Base-by-base conservation (phyloP, 2,797 vertebrate genomes). In the Hemitrygon akajei region DNA sequence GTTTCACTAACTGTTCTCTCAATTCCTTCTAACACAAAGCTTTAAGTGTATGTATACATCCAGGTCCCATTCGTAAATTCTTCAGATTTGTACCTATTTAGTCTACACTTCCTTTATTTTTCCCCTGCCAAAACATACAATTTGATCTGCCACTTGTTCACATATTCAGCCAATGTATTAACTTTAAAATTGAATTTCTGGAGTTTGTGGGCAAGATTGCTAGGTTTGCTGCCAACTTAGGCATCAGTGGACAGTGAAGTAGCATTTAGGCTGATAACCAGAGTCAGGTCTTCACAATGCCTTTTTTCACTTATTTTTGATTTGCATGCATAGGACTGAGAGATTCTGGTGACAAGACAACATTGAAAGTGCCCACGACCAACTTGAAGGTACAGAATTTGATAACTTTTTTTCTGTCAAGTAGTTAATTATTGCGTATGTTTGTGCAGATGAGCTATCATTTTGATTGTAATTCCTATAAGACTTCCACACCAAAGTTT, bases 321-420 rank as follows among this genome's bases (percentile, higher is more conserved):
- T 69, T 34, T 89, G 7, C n/a, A 37, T 66, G n/a, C n/a, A 22
- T 34, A 89, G 86, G 86, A 89, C 63, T 89, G 86, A 69, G 30
- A 66, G 16, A n/a, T 34, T 25, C n/a, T 89, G 86, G 86, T 89
- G 60, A 69, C 63, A 1, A 89, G 86, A 66, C 63, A 20, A 89
- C 60, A 66, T 18, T 66, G 56, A 89, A 69, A 34, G 60, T 69
- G n/a, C 86, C 63, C 63, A 89, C 86, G n/a, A 37, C 86, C 18
- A 69, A 89, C 86, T 89, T 66, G 63, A 89, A 89, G 86, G 86
- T 89, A 69, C 86, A 66, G 16, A 89, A n/a, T 34, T 89, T 86
- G 56, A 30, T 60, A n/a, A 86, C 56, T 30, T 89, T 89, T 89
- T 66, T 63, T 89, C 27, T 34, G 25, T 84, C 81, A 58, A 87